phyloP scores from a whole-genome alignment of 2,797 vertebrate species.

The Oreonectes daqikongensis region DNA sequence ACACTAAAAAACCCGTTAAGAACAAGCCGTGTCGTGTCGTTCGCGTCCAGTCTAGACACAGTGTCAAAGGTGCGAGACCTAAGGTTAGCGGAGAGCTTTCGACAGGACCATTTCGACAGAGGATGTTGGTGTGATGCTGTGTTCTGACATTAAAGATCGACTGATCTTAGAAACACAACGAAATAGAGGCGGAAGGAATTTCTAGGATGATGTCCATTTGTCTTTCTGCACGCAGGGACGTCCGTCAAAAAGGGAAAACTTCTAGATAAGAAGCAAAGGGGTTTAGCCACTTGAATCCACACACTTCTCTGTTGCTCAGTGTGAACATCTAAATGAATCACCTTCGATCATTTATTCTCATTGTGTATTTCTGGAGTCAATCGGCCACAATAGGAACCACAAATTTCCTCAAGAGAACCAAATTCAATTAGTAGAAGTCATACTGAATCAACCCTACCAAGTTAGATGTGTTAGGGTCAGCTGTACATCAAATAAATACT shows the following conservation, averaged over 20 bases:
- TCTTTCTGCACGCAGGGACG: too few species aligned
- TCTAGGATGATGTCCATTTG: too few species aligned
- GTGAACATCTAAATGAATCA: conserved; percentile 7
- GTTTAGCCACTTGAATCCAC: neutral
- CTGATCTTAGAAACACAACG: too few species aligned
- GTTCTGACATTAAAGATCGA: too few species aligned
- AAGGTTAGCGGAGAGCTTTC: too few species aligned
- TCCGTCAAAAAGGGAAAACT: too few species aligned
- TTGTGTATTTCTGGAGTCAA: neutral
- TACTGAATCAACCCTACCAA: neutral
- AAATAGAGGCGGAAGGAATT: too few species aligned
- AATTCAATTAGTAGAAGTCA: conserved; percentile 29
- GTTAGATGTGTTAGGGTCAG: conserved; percentile 17
- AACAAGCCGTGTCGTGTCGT: too few species aligned
- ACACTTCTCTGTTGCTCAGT: neutral
- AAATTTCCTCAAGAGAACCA: neutral
- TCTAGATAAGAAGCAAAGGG: conserved; percentile 15
- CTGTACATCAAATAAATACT: conserved; percentile 33
- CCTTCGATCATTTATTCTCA: neutral
- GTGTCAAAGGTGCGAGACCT: neutral
- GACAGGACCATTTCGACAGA: too few species aligned
- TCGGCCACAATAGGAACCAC: neutral
- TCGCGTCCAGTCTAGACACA: too few species aligned
- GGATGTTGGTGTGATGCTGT: too few species aligned
- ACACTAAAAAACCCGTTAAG: too few species aligned